Percentiles rank a stretch among this genome's conserved stretches.
Evolutionary conservation across 2,797 vertebrate genomes (phyloP).

Genomic region (Anas georgica): DNA sequence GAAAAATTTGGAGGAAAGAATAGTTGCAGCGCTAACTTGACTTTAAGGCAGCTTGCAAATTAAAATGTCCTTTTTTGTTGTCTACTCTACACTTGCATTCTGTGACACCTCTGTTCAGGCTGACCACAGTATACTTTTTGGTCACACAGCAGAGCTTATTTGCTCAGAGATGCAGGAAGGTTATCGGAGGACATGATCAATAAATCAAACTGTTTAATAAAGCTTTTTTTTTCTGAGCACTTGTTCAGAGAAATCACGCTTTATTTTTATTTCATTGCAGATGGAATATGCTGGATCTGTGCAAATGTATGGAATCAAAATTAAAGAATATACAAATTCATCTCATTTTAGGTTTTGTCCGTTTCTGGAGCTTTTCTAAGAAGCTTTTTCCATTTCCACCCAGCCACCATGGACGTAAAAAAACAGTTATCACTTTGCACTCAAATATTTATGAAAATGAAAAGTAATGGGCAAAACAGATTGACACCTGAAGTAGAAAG

Average conservation of each 20-base stretch:
- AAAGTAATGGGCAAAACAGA: slow-evolving; percentile 50
- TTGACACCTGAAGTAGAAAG: slow-evolving; percentile 54
- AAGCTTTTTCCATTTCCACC: not conserved
- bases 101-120: not conserved
- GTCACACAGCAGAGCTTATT: not conserved
- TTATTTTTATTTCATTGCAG: slow-evolving; percentile 1
- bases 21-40: not conserved
- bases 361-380: slow-evolving; percentile 9
- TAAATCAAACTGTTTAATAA: not conserved
- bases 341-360: not conserved
- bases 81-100: not conserved
- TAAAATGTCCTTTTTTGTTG: not conserved
- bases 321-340: not conserved
- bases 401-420: not conserved
- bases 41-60: not conserved
- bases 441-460: slow-evolving; percentile 42
- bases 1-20: not conserved
- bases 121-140: not conserved
- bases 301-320: not conserved
- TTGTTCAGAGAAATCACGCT: not conserved
- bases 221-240: not conserved
- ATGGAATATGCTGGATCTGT: fast-evolving
- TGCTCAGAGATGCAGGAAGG: not conserved
- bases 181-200: not conserved
- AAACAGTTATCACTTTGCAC: slow-evolving; percentile 9